phyloP scores from a whole-genome alignment of 2,113 vertebrate genomes.

The Malurus alboscapulatus region DNA sequence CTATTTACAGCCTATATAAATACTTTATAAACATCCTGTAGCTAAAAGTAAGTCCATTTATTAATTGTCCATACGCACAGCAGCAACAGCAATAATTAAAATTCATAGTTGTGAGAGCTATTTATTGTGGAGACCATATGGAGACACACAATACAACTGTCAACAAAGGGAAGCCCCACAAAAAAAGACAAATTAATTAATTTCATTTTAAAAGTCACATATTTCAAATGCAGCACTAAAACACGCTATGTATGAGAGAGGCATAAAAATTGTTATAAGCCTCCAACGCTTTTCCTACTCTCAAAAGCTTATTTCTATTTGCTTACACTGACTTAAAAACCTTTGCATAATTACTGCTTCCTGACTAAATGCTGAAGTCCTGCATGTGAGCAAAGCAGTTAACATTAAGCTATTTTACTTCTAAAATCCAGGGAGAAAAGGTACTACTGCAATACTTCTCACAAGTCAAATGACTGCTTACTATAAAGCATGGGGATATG shows the following conservation, averaged over 20 bases:
- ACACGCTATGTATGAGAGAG: neutral
- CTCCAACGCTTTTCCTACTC: neutral
- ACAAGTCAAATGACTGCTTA: neutral
- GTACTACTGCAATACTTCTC: neutral
- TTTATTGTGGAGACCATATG: neutral
- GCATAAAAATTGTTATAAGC: neutral
- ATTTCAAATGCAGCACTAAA: neutral
- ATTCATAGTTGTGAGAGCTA: neutral
- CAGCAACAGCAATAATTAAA: neutral
- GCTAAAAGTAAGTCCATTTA: neutral
- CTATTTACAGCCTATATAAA: accelerated
- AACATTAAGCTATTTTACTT: neutral
- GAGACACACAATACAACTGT: neutral
- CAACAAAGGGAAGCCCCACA: neutral
- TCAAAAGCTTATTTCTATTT: neutral
- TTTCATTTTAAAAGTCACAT: neutral
- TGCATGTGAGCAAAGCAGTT: neutral
- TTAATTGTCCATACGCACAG: neutral
- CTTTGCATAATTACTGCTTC: neutral
- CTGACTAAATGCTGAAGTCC: neutral
- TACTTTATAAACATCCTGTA: neutral
- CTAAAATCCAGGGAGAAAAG: neutral
- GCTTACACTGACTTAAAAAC: neutral
- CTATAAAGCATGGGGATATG: neutral
- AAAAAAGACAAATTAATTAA: neutral